Base-by-base conservation (phyloP, 2,113 vertebrate genomes). In the Saccopteryx bilineata region DNA sequence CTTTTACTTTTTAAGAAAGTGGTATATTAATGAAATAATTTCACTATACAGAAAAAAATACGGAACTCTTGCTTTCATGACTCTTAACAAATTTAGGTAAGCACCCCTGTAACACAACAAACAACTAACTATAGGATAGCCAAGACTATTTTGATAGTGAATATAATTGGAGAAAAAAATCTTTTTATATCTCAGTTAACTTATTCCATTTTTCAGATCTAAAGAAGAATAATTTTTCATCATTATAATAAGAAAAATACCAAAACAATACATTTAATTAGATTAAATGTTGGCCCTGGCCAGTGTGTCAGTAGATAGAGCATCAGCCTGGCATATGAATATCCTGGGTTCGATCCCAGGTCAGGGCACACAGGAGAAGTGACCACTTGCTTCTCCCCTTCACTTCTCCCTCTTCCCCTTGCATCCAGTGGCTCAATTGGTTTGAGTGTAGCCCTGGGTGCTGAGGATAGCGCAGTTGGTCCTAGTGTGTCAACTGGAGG, bases 1-100 rank as follows among this genome's bases (percentile, higher is more conserved):
- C 26, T 60, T 90, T 86, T 91, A 39, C 50, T n/a, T 87, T 86
- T 54, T 7, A 26, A 97, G 80, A 94, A 76, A 31, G 39, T 50
- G 33, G 12, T 93, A 1, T 76, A 33, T 66, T 81, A 33, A 90
- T 84, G 60, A 79, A 74, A 94, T 39, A 52, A 82, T 93, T 86
- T 93, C 19, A 50, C 52, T 95, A 3, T 13, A 12, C 0, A 65
- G n/a, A 60, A 48, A 89, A 85, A 85, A 81, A 48, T 72, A 56
- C 1, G 7, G 12, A 69, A 26, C 58, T 3, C 24, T 88, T 86
- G 56, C 54, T 56, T 94, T 88, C 28, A 26, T 33, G 17, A 33
- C 19, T 60, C 24, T 60, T 52, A 46, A 24, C 28, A 28, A 54
- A 26, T 61, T 95, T 93, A 68, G 17, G 17, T 66, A 90, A 63